Conservation (phyloP, 1,140 invertebrate genomes). For the Zaprionus davidi region DNA sequence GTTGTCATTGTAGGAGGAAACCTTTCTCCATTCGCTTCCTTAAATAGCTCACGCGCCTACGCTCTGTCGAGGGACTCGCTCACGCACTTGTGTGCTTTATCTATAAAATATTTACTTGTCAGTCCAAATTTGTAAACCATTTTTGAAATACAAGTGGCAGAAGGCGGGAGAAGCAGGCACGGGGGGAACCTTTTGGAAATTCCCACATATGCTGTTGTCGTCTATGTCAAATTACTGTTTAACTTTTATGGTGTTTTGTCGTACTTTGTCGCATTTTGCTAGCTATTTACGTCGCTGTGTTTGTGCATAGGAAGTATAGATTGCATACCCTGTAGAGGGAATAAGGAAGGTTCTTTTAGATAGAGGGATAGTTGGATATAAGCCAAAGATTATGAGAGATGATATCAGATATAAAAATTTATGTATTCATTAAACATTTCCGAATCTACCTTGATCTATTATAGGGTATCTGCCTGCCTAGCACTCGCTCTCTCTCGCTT, state of each 20-base stretch:
- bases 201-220: conserved; percentile 66
- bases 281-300: conserved; percentile 64
- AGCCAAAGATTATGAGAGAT: neutral
- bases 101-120: conserved; percentile 64
- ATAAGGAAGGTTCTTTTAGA: neutral
- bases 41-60: conserved; percentile 49
- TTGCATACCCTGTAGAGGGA: neutral
- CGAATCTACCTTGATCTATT: neutral
- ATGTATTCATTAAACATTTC: too few relatives aligned
- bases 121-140: conserved; percentile 56
- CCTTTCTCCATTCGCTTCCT: conserved; percentile 7
- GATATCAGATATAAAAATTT: neutral
- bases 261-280: conserved; percentile 64
- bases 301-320: conserved; percentile 11
- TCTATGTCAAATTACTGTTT: conserved; percentile 77
- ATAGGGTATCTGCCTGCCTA: neutral
- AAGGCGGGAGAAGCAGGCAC: neutral
- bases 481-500: neutral
- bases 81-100: conserved; percentile 71
- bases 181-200: conserved; percentile 8
- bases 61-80: conserved; percentile 41
- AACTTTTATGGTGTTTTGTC: conserved; percentile 78
- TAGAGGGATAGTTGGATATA: neutral
- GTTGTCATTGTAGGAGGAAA: neutral
- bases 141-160: conserved; percentile 44